Conservation (phyloP, 1,140 invertebrate species). For the Heliothis virescens region DNA sequence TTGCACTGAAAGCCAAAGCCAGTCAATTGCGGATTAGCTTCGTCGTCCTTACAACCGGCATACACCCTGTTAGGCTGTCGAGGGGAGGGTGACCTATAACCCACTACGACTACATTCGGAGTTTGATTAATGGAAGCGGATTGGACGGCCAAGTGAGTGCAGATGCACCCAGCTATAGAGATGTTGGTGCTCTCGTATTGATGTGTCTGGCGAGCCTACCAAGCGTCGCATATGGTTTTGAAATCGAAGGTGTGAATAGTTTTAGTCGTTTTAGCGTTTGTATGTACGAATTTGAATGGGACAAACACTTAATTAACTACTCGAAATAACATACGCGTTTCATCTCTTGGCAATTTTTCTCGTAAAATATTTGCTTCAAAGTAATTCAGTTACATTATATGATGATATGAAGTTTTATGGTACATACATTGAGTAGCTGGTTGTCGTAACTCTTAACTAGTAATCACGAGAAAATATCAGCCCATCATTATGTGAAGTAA, state of each 20-base stretch:
- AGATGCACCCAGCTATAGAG: slow-evolving; percentile 48
- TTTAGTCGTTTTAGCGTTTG: not conserved
- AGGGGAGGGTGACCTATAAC: not conserved
- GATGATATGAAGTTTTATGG: not conserved
- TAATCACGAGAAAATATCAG: slow-evolving; percentile 20
- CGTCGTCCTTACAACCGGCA: not conserved
- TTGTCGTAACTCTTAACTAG: slow-evolving; percentile 9
- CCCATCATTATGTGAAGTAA: slow-evolving; percentile 24
- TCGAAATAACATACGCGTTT: not conserved
- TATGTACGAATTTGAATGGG: not conserved
- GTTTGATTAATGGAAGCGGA: slow-evolving; percentile 35
- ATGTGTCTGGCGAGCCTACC: not conserved
- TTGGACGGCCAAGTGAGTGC: slow-evolving; percentile 52
- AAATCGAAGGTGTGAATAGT: not conserved
- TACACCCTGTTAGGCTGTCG: not conserved
- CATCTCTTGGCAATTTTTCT: not conserved
- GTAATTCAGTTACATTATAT: not conserved
- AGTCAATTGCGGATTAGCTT: not conserved
- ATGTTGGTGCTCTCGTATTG: not conserved
- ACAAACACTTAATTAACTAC: no score
- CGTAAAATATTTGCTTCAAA: slow-evolving; percentile 2
- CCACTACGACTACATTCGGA: not conserved
- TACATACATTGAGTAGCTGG: slow-evolving; percentile 11
- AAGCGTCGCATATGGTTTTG: not conserved
- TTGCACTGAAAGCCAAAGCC: not conserved